These are phyloP conservation scores for Orchesella flavescens DNA, from an alignment of 2,888 invertebrate species.

Conservation along the genomic window DNA sequence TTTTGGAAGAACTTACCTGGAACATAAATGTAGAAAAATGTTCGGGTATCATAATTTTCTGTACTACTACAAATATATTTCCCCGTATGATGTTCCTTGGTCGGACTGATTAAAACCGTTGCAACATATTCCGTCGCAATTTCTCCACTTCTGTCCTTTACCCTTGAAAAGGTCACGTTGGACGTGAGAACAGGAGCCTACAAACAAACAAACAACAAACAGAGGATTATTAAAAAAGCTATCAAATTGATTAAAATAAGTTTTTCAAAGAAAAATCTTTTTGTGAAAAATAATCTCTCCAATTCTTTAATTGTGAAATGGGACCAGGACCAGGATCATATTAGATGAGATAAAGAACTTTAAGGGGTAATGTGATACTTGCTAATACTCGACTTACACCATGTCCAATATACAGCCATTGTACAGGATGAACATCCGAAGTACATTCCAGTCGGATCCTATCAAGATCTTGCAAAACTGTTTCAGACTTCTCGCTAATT, in stretches of 20 bases:
- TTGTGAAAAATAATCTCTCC: background rate
- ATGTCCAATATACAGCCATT: constrained; percentile 70
- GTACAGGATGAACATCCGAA: constrained; percentile 66
- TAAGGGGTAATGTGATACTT: background rate
- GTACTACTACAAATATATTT: constrained; percentile 67
- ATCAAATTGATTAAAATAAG: constrained; percentile 23
- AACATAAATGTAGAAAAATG: constrained; percentile 68
- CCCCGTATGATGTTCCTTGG: constrained; percentile 70
- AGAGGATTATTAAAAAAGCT: constrained; percentile 6
- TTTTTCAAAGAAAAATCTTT: background rate
- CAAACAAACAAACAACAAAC: no score
- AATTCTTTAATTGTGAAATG: no score
- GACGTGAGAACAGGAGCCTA: constrained; percentile 64
- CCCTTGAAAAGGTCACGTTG: constrained; percentile 55
- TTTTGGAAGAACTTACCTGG: constrained; percentile 65
- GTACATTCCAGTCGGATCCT: constrained; percentile 68
- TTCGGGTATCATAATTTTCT: constrained; percentile 51
- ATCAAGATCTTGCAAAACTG: constrained; percentile 61
- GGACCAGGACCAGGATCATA: no score
- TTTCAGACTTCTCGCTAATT: constrained; percentile 62
- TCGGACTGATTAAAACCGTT: constrained; percentile 61
- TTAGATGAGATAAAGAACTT: background rate
- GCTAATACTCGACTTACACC: constrained; percentile 69
- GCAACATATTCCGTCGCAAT: constrained; percentile 58
- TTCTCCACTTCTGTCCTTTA: constrained; percentile 37